Conservation (phyloP, 2,888 invertebrate species). For the Lamellibrachia satsuma region DNA sequence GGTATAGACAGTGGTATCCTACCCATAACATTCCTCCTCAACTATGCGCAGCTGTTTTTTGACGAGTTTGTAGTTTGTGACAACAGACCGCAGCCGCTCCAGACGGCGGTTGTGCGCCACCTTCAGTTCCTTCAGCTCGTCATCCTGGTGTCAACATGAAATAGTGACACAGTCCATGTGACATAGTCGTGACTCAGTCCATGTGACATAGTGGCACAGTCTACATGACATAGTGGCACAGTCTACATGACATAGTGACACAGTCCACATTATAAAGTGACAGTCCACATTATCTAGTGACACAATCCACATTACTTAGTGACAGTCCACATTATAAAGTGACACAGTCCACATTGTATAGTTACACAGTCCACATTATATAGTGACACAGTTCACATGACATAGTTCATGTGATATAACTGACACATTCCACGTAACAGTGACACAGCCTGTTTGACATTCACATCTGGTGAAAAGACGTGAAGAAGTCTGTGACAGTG, state of each 20-base stretch:
- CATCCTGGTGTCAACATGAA: too few relatives aligned
- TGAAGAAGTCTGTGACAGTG: too few relatives aligned
- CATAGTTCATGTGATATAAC: too few relatives aligned
- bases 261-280: not conserved
- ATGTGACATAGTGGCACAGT: not conserved
- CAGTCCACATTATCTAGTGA: not conserved
- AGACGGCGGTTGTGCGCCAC: slow-evolving; percentile 57
- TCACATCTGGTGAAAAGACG: too few relatives aligned
- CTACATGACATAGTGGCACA: not conserved
- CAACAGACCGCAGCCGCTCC: slow-evolving; percentile 55
- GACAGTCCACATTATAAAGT: not conserved
- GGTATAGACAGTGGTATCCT: not conserved
- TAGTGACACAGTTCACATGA: not conserved
- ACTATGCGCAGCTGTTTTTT: slow-evolving; percentile 58
- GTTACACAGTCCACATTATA: too few relatives aligned
- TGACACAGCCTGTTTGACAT: too few relatives aligned
- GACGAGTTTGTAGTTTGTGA: slow-evolving; percentile 56
- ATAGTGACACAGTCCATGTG: not conserved
- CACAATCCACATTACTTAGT: too few relatives aligned
- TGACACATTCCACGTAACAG: too few relatives aligned
- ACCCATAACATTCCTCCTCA: slow-evolving; percentile 50
- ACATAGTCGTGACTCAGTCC: not conserved
- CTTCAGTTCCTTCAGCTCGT: slow-evolving; percentile 56
- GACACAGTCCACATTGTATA: too few relatives aligned
- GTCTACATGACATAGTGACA: not conserved